Conservation (phyloP, 2,113 vertebrate species). For the Anolis sagrei region DNA sequence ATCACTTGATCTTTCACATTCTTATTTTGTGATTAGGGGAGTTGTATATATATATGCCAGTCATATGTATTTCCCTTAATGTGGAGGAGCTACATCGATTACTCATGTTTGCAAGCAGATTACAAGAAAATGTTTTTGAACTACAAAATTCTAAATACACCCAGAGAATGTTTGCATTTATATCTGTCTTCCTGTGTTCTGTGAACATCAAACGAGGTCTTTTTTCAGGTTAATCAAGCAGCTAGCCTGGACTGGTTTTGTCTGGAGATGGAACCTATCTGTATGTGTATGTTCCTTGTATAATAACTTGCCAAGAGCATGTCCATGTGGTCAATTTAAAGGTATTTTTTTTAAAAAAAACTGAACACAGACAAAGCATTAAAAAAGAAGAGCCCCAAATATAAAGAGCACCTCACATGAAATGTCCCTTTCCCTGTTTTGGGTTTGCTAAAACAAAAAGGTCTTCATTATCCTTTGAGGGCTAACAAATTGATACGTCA, state of each 20-base stretch:
- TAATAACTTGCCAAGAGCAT: background rate
- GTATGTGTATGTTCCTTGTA: too few relatives aligned
- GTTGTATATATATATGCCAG: background rate
- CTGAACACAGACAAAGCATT: too few relatives aligned
- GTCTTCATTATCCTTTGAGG: too few relatives aligned
- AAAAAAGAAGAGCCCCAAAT: too few relatives aligned
- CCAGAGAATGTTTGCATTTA: background rate
- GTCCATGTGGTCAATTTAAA: too few relatives aligned
- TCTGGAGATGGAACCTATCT: background rate
- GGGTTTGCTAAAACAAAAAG: too few relatives aligned
- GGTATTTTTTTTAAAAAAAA: too few relatives aligned
- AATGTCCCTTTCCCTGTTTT: too few relatives aligned
- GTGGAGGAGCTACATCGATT: too few relatives aligned
- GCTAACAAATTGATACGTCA: too few relatives aligned
- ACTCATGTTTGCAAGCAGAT: background rate
- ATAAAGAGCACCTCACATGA: too few relatives aligned
- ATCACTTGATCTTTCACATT: conserved; percentile 3
- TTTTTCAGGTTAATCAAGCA: background rate
- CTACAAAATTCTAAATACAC: background rate
- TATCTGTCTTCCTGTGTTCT: background rate
- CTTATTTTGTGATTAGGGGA: background rate
- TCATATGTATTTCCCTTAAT: background rate
- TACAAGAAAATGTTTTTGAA: background rate
- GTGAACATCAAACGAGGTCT: background rate
- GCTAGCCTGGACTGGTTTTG: background rate